Evolutionary conservation across 2,113 vertebrate species (phyloP).

Genomic region (Coryphaenoides rupestris): DNA sequence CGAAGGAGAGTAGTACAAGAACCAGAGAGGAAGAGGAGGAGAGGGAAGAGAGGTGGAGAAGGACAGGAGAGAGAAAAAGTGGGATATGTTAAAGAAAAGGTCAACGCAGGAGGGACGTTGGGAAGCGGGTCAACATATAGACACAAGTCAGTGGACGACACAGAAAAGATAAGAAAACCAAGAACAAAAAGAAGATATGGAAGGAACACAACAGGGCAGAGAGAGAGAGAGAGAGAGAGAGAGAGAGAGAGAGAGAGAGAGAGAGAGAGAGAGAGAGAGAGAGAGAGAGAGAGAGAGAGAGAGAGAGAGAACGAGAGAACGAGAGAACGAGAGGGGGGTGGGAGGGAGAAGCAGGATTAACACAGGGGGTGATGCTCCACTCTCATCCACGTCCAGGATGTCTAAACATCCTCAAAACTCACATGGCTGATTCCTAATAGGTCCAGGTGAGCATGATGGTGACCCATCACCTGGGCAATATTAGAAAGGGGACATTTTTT

Average conservation of each 20-base stretch:
- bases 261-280: conserved; percentile 23
- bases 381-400: conserved; percentile 95
- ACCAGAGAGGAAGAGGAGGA: neutral
- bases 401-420: conserved; percentile 95
- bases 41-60: neutral
- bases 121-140: conserved; percentile 44
- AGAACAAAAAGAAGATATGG: conserved; percentile 14
- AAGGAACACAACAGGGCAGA: neutral
- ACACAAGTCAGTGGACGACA: neutral
- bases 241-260: too few species aligned
- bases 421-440: conserved; percentile 98
- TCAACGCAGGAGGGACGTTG: conserved; percentile 17
- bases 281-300: conserved; percentile 47
- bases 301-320: too few species aligned
- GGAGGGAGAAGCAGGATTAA: conserved; percentile 67
- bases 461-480: conserved; percentile 91
- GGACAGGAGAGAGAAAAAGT: neutral
- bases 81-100: neutral
- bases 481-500: too few species aligned
- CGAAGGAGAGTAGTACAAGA: neutral
- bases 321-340: conserved; percentile 22
- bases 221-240: neutral
- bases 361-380: conserved; percentile 60
- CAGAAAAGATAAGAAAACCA: neutral
- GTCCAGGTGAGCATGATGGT: conserved; percentile 95